Percentiles rank a stretch among this genome's conserved stretches.
These are phyloP conservation scores for Gobio gobio DNA, from an alignment of 2,113 vertebrate genomes.

Conservation along the genomic window DNA sequence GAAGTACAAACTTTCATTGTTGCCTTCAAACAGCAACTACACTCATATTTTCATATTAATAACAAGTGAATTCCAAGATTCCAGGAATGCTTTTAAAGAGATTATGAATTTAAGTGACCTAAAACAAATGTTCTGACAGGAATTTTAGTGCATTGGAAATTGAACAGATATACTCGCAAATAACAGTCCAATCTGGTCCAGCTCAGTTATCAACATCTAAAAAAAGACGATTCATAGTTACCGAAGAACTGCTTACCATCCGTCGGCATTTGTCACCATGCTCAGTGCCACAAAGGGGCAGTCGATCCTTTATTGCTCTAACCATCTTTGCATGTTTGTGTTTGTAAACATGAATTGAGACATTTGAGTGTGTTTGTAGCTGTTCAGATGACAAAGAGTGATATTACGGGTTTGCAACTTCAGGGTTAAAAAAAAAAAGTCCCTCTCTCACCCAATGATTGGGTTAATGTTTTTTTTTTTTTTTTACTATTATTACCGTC, in stretches of 20 bases:
- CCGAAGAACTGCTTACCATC: background rate
- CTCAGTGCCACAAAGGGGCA: conserved; percentile 4
- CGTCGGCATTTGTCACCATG: background rate
- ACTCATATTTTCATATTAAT: conserved; percentile 14
- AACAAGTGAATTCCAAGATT: background rate
- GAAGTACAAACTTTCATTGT: background rate
- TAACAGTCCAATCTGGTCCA: background rate
- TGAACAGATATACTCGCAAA: background rate
- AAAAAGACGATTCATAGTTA: background rate
- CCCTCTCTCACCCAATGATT: background rate
- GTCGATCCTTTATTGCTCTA: background rate
- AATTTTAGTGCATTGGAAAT: background rate
- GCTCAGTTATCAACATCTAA: background rate
- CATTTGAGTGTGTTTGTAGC: conserved; percentile 30
- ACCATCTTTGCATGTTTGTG: conserved; percentile 46
- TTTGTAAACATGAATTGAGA: conserved; percentile 21
- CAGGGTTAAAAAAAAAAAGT: conserved; percentile 29
- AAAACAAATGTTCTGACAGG: background rate
- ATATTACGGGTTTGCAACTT: conserved; percentile 56
- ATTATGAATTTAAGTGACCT: conserved; percentile 36
- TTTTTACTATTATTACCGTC: background rate
- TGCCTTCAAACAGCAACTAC: conserved; percentile 41
- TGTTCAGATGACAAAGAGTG: conserved; percentile 33
- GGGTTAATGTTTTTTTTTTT: background rate
- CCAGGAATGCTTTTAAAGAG: conserved; percentile 8